These are phyloP conservation scores for Cygnus olor DNA, from an alignment of 2,797 vertebrate species.

Conservation along the genomic window DNA sequence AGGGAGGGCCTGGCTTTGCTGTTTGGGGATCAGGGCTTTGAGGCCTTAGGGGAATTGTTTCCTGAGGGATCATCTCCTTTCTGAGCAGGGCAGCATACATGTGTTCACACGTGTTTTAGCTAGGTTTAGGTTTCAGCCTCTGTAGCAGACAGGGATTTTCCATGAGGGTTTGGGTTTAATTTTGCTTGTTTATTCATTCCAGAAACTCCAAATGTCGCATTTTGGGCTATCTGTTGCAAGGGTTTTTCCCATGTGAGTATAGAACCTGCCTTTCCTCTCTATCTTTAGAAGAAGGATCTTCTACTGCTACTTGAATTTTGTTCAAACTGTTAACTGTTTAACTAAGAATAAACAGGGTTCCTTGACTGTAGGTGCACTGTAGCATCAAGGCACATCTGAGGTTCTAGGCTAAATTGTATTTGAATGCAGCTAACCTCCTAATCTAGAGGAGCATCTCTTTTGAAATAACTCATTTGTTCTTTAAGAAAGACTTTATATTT, in stretches of 20 bases:
- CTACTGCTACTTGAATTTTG: neutral
- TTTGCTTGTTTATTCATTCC: neutral
- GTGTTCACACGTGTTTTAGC: neutral
- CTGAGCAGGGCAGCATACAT: neutral
- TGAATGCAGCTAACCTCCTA: neutral
- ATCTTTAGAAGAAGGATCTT: neutral
- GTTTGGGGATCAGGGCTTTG: neutral
- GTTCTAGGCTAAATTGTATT: neutral
- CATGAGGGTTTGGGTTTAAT: neutral
- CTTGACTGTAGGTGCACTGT: neutral
- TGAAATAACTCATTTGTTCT: neutral
- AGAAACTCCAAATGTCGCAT: neutral
- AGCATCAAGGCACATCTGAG: neutral
- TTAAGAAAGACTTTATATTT: accelerated
- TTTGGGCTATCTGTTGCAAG: neutral
- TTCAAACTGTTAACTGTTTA: neutral
- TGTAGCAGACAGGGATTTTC: neutral
- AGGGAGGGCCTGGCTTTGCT: neutral
- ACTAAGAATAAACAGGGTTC: neutral
- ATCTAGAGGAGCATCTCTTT: neutral
- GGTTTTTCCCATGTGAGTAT: neutral
- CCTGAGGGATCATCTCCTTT: neutral
- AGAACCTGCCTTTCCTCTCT: neutral
- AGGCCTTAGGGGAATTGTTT: neutral
- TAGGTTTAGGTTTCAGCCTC: neutral